A percentile compares a stretch with the other conserved stretches of the same genome.
Conservation (phyloP, 2,888 invertebrate species). For the Desoria tigrina region DNA sequence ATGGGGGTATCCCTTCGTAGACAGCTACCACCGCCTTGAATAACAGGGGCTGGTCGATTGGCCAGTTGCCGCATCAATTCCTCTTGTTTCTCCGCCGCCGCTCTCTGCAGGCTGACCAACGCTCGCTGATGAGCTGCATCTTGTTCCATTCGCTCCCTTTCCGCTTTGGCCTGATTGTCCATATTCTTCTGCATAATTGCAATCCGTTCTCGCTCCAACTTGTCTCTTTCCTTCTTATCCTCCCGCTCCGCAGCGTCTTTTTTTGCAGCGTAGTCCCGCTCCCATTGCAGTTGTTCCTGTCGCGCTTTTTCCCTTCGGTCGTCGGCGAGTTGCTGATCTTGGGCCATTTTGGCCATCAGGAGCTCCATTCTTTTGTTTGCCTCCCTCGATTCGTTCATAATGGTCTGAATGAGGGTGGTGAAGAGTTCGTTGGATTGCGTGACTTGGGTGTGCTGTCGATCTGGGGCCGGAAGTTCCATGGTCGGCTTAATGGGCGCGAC, state of each 20-base stretch:
- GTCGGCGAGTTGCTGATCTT: background rate
- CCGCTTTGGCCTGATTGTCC: background rate
- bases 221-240: background rate
- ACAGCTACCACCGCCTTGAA: too few species aligned
- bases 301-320: background rate
- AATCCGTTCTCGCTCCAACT: background rate
- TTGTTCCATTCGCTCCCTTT: background rate
- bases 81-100: background rate
- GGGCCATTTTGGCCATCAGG: conserved; percentile 12
- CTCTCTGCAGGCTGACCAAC: too few species aligned
- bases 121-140: background rate
- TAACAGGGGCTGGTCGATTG: background rate
- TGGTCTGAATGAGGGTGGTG: background rate
- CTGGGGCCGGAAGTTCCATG: background rate
- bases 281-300: background rate
- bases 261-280: background rate
- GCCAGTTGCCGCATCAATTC: background rate
- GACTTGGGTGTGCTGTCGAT: background rate
- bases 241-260: background rate
- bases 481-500: background rate
- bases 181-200: background rate
- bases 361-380: conserved; percentile 11
- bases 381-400: conserved; percentile 3
- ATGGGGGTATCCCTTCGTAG: conserved; percentile 35
- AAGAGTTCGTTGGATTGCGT: background rate